Evolutionary conservation across 2,113 vertebrate species (phyloP).

Genomic region (Halcyon malimbica): DNA sequence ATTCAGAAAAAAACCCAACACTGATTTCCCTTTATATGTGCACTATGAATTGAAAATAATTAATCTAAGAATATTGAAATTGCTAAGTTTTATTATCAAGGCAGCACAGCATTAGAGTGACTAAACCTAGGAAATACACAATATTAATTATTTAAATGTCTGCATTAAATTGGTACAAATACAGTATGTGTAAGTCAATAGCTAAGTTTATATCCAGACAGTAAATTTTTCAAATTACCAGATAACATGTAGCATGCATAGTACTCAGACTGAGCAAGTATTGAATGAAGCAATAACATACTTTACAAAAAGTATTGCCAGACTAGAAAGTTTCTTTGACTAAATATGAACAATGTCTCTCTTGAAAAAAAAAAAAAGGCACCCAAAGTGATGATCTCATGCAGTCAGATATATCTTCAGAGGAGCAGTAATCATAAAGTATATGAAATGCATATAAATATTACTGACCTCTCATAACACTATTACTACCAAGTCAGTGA

Average conservation of each 20-base stretch:
- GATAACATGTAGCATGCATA: not conserved
- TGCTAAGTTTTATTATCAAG: not conserved
- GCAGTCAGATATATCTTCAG: not conserved
- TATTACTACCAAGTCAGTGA: not conserved
- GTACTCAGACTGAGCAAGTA: not conserved
- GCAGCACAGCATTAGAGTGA: not conserved
- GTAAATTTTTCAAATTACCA: not conserved
- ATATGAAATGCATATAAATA: not conserved
- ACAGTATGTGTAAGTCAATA: not conserved
- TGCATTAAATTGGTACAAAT: not conserved
- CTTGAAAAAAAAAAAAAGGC: not conserved
- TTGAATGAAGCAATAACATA: not conserved
- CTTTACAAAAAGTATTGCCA: not conserved
- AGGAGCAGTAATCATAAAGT: not conserved
- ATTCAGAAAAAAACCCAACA: not conserved
- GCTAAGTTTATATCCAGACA: not conserved
- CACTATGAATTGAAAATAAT: not conserved
- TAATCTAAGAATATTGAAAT: not conserved
- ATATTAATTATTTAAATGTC: not conserved
- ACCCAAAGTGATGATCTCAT: not conserved
- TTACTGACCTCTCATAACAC: not conserved
- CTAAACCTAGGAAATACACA: not conserved
- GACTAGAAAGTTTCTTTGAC: not conserved
- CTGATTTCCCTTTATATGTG: not conserved
- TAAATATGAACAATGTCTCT: not conserved